phyloP scores from a whole-genome alignment of 2,113 vertebrate species.

The Thinocorus orbignyianus region DNA sequence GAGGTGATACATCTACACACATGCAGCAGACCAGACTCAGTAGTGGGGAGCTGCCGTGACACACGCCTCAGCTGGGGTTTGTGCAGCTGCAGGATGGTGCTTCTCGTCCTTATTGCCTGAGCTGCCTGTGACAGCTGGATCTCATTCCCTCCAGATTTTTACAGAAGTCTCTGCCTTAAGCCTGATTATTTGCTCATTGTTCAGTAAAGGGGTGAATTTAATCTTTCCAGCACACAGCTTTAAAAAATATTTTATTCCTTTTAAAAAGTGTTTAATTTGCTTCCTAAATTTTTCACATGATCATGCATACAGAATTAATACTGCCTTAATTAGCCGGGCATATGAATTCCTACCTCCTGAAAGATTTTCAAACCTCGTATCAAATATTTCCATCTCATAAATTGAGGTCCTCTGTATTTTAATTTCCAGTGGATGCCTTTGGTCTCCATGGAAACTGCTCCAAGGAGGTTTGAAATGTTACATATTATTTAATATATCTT shows the following conservation, averaged over 20 bases:
- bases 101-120: neutral
- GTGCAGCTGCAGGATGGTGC: neutral
- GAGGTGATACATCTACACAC: rapidly evolving
- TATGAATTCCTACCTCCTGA: neutral
- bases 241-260: neutral
- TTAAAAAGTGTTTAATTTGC: neutral
- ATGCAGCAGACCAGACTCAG: neutral
- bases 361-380: conserved; percentile 1
- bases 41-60: neutral
- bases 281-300: conserved; percentile 9
- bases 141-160: neutral
- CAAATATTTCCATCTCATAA: conserved; percentile 4
- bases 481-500: conserved; percentile 73
- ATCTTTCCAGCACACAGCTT: neutral
- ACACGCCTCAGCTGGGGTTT: rapidly evolving
- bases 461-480: conserved; percentile 67
- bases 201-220: neutral
- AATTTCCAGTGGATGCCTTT: conserved; percentile 58
- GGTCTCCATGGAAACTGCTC: conserved; percentile 71
- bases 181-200: neutral
- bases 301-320: neutral
- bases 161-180: neutral
- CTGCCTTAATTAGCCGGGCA: conserved; percentile 4
- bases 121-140: neutral
- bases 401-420: conserved; percentile 10